phyloP scores from a whole-genome alignment of 2,888 invertebrate genomes.

The Rutpela maculata region DNA sequence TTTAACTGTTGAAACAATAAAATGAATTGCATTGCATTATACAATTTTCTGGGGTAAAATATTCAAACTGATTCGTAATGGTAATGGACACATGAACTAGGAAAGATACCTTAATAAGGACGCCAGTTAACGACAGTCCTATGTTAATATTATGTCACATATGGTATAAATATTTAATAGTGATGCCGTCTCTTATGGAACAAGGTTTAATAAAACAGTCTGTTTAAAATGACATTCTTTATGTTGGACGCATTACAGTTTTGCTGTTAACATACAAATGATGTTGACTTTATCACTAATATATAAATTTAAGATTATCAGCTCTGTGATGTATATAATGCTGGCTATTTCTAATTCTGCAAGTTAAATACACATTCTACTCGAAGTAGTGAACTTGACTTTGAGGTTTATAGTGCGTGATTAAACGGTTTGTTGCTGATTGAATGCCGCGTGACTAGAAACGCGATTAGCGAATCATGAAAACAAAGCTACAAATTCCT shows the following conservation, averaged over 20 bases:
- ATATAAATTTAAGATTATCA: constrained; percentile 31
- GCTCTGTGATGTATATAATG: constrained; percentile 17
- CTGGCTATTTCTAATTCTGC: constrained; percentile 19
- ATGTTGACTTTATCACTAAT: constrained; percentile 33
- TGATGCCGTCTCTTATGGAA: constrained; percentile 12
- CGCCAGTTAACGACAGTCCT: constrained; percentile 29
- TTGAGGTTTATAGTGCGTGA: constrained; percentile 45
- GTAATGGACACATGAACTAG: background rate
- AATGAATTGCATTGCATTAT: no score
- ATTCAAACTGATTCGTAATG: background rate
- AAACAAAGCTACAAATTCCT: constrained; percentile 49
- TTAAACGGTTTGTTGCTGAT: constrained; percentile 51
- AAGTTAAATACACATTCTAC: constrained; percentile 19
- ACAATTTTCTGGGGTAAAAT: background rate
- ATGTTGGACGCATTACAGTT: constrained; percentile 22
- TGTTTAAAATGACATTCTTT: constrained; percentile 22
- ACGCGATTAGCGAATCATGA: constrained; percentile 54
- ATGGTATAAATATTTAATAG: constrained; percentile 39
- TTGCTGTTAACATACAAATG: constrained; percentile 31
- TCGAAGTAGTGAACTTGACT: constrained; percentile 35
- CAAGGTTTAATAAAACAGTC: constrained; percentile 29
- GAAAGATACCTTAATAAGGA: background rate
- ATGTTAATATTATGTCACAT: constrained; percentile 40
- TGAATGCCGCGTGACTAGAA: constrained; percentile 60
- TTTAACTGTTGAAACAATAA: no score